These are phyloP conservation scores for Odocoileus virginianus DNA, from an alignment of 2,113 vertebrate species.

Conservation along the genomic window DNA sequence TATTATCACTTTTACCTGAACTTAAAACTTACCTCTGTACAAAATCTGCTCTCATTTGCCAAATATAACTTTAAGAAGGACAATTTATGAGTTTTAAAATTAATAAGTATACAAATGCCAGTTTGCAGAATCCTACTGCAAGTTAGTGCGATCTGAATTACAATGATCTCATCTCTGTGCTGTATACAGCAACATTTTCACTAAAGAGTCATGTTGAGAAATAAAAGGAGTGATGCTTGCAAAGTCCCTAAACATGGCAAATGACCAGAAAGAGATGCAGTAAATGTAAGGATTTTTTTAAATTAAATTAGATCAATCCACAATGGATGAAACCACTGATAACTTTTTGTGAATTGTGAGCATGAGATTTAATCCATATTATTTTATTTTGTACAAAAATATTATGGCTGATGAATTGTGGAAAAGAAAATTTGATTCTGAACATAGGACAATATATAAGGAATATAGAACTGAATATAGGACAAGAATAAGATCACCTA, in stretches of 20 bases:
- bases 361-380: neutral
- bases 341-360: neutral
- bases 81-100: neutral
- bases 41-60: neutral
- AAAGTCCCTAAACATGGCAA: neutral
- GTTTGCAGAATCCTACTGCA: neutral
- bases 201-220: neutral
- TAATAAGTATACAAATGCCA: neutral
- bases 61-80: neutral
- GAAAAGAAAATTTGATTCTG: neutral
- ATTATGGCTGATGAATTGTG: neutral
- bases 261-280: neutral
- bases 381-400: neutral
- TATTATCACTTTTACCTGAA: neutral
- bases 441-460: neutral
- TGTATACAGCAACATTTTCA: neutral
- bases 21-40: neutral
- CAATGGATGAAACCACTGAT: neutral
- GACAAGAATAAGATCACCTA: neutral
- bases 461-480: neutral
- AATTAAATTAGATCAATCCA: neutral
- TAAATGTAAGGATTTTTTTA: neutral
- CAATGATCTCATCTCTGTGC: neutral
- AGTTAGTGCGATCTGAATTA: neutral
- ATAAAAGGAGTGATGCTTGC: neutral